Evolutionary conservation across 2,113 vertebrate genomes (phyloP), one percentile per base, ranked within the genome.

Genomic region (Agapornis roseicollis): DNA sequence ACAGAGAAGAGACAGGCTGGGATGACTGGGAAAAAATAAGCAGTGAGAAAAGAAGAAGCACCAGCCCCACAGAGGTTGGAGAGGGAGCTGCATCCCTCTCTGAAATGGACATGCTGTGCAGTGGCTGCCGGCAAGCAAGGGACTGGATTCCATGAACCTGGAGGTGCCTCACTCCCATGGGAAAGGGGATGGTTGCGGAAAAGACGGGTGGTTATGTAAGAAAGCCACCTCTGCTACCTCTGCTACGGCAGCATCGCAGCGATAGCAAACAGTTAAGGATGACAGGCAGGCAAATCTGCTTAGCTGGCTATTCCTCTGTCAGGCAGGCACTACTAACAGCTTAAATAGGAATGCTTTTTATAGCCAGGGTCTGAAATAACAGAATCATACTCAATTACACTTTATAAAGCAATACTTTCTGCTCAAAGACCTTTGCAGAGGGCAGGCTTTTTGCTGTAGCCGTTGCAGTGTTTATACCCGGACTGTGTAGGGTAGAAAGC

Each of bases 221-320:
- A 15, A 87, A 94, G 17, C 2, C 4, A 7, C 41, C 61, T 18
- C 49, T 79, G 95, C 89, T 64, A 7, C 41, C 61, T 18, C 49
- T 79, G 95, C 89, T 64, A 31, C 2, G 1, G 92, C 77, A 77
- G 86, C 66, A 11, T 8, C 1, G 19, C 88, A 63, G 61, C 7
- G n/a, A 84, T 19, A 91, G 83, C 93, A 49, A 82, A 82, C 35
- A 6, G 63, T 41, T 85, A 88, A 80, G 71, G 58, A 71, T 64
- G 79, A 88, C 28, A 56, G 92, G 81, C 84, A 68, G 92, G 73
- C 53, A 72, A 60, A 95, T 78, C 82, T 96, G 95, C 94, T 94
- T 81, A 64, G 78, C 91, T 39, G 63, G 90, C 95, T 94, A 42
- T 66, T 96, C 49, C 41, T 61, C 74, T 58, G 71, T 66, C 27